Conservation (phyloP, 2,797 vertebrate genomes). For the Tinamus major region DNA sequence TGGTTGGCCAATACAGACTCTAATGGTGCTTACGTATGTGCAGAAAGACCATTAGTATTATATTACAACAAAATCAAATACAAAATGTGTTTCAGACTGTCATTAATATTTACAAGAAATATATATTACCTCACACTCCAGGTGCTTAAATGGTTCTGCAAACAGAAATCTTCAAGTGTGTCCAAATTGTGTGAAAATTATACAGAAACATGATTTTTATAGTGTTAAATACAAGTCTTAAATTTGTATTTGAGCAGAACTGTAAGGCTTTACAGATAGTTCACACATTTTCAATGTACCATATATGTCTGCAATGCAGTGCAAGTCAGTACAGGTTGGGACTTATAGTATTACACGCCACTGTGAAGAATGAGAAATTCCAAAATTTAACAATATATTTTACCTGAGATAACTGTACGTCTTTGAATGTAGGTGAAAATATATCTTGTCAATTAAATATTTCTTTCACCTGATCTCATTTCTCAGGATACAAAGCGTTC, state of each 20-base stretch:
- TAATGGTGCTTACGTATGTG: background rate
- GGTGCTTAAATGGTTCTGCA: background rate
- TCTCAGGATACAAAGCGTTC: background rate
- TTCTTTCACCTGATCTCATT: background rate
- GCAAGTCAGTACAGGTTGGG: background rate
- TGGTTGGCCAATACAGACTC: background rate
- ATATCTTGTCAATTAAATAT: background rate
- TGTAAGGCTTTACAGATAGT: background rate
- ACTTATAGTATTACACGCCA: background rate
- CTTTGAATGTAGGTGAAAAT: background rate
- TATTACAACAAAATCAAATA: background rate
- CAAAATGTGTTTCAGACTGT: background rate
- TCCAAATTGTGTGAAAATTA: background rate
- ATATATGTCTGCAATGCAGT: background rate
- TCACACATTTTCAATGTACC: fast-evolving
- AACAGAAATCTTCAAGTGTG: background rate
- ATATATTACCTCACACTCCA: background rate
- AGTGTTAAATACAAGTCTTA: background rate
- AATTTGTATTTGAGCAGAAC: background rate
- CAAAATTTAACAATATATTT: background rate
- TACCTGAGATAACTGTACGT: background rate
- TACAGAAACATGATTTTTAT: background rate
- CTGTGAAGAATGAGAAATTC: background rate
- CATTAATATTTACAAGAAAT: background rate
- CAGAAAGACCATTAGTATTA: background rate